These are phyloP conservation scores for Leucophenga maculata DNA, from an alignment of 2,888 invertebrate species.

Conservation along the genomic window DNA sequence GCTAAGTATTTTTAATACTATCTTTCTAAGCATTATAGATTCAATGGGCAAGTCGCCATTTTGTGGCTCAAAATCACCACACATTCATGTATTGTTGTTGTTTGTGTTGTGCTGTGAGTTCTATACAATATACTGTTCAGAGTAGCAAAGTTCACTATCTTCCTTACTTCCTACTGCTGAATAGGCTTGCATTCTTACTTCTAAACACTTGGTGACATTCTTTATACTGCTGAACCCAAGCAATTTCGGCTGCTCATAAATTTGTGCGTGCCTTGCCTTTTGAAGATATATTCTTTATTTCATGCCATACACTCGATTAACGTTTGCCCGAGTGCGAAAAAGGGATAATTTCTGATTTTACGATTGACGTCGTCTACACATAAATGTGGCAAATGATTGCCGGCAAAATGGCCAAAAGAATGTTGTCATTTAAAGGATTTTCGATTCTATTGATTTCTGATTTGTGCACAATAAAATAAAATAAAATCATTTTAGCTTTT, in stretches of 20 bases:
- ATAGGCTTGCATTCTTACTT: neutral
- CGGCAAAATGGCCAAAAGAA: conserved; percentile 18
- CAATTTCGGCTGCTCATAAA: conserved; percentile 16
- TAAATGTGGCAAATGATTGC: conserved; percentile 23
- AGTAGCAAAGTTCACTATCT: neutral
- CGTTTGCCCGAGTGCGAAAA: neutral
- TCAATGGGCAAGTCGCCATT: too few species aligned
- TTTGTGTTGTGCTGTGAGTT: neutral
- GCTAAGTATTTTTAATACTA: neutral
- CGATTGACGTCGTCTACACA: conserved; percentile 15
- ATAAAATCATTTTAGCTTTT: conserved; percentile 31
- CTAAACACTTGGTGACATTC: neutral
- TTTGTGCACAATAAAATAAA: conserved; percentile 45
- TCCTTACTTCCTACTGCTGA: neutral
- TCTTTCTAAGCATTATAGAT: neutral
- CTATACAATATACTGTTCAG: neutral
- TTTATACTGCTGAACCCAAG: neutral
- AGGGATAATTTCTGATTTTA: conserved; percentile 15
- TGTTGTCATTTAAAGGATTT: conserved; percentile 51
- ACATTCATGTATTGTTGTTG: neutral
- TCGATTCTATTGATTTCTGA: conserved; percentile 55
- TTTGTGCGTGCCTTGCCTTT: conserved; percentile 12
- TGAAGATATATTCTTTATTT: neutral
- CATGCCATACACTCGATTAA: too few species aligned
- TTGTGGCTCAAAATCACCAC: too few species aligned